phyloP scores from a whole-genome alignment of 1,140 invertebrate species.

The Cydia fagiglandana region DNA sequence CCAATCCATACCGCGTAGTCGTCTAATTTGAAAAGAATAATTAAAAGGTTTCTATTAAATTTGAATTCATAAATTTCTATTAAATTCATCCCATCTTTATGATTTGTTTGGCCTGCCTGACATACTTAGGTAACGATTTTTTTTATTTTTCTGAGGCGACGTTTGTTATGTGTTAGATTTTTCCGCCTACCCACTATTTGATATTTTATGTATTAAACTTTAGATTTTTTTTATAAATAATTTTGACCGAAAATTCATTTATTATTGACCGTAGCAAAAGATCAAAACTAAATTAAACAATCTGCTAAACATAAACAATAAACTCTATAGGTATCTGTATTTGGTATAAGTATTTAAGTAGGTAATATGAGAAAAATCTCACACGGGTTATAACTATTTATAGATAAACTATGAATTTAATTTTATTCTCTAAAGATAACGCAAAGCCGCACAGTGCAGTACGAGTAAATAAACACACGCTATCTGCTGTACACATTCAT shows the following conservation, averaged over 20 bases:
- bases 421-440: not conserved
- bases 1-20: not conserved
- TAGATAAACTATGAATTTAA: constrained; percentile 11
- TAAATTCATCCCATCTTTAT: not conserved
- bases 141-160: not conserved
- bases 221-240: not conserved
- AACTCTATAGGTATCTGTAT: too few species aligned
- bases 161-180: not conserved
- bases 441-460: not conserved
- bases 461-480: constrained; percentile 26
- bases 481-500: constrained; percentile 12
- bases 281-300: too few species aligned
- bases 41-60: not conserved
- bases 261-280: too few species aligned
- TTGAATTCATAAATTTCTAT: not conserved
- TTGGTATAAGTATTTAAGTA: too few species aligned
- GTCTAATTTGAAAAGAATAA: not conserved
- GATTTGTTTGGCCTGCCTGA: too few species aligned
- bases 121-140: too few species aligned
- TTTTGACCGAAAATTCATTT: not conserved
- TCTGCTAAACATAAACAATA: too few species aligned
- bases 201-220: not conserved
- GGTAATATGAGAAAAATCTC: not conserved
- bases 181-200: not conserved
- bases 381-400: not conserved